Evolutionary conservation across 2,797 vertebrate species (phyloP).

Genomic region (Danio aesculapii): DNA sequence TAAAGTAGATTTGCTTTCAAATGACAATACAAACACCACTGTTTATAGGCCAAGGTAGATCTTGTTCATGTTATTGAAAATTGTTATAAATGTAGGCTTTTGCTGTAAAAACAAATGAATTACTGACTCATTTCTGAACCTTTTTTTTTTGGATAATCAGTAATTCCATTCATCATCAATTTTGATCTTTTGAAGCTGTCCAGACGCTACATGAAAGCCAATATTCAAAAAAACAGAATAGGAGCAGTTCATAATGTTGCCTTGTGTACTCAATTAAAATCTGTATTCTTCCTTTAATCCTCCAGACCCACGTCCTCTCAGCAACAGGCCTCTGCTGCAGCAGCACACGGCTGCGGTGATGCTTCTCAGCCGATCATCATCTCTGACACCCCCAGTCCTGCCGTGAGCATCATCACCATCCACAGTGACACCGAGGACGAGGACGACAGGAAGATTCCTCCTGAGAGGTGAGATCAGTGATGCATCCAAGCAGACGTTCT

Average conservation of each 20-base stretch:
- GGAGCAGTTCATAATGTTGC: background rate
- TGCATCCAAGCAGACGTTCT: background rate
- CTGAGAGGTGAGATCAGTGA: constrained; percentile 79
- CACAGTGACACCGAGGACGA: constrained; percentile 98
- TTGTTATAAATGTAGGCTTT: too few species aligned
- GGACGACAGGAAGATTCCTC: constrained; percentile 91
- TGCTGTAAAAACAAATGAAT: too few species aligned
- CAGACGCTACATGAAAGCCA: too few species aligned
- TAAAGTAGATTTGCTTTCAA: too few species aligned
- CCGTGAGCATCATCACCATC: constrained; percentile 98
- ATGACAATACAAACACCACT: too few species aligned
- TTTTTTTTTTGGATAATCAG: too few species aligned
- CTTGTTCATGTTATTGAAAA: too few species aligned
- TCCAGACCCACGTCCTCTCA: constrained; percentile 82
- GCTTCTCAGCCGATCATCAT: constrained; percentile 93
- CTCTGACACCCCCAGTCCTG: constrained; percentile 95
- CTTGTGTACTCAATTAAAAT: background rate
- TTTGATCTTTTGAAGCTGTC: too few species aligned
- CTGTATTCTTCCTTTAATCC: background rate
- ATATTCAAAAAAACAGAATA: too few species aligned
- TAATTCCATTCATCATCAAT: too few species aligned
- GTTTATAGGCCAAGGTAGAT: too few species aligned
- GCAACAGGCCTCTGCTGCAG: constrained; percentile 76
- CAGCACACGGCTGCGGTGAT: constrained; percentile 83
- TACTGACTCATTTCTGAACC: too few species aligned